Base-by-base conservation (phyloP, 2,797 vertebrate genomes). In the Simalia tracyae region DNA sequence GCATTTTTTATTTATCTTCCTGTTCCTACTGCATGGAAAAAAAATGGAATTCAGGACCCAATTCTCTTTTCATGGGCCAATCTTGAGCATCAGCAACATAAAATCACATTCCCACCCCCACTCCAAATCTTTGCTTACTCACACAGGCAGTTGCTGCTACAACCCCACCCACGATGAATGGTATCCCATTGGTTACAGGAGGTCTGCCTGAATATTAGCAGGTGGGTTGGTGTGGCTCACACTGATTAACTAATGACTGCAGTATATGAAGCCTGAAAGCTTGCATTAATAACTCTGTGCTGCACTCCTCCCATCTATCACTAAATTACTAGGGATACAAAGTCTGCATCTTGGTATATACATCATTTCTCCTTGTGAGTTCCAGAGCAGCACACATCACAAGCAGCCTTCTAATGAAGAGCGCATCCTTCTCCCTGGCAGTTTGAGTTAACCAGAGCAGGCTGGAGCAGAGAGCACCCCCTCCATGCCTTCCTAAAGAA, bases 231-330 rank as follows among this genome's bases (percentile, higher is more conserved):
- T 0, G 57, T 26, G 92, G 7, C 8, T 87, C 24, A 28, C 57
- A 91, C 86, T 93, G 93, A 96, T 96, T 95, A 94, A 96, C 86
- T 96, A 95, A 95, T 95, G 95, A 94, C 92, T 96, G 95, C 89
- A 3, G 95, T 84, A 91, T 84, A 92, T 64, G 92, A 93, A 95
- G 95, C 94, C 59, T 88, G 91, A 95, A 95, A 93, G 95, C 94
- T 90, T 92, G 92, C 42, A 86, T 93, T 94, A 96, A 94, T 95
- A 95, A 95, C 93, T 94, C 89, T 31, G 87, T 56, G 93, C 92
- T 60, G 92, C 87, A 10, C 72, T 50, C 93, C 93, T 84, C 94
- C 84, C 95, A 90, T 95, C 64, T 93, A 89, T 93, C 94, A 93
- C 93, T 0, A 88, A 96, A 94, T 94, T 94, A 93, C 94, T 96